Conservation (phyloP, 2,113 vertebrate species). For the Xenopus laevis region DNA sequence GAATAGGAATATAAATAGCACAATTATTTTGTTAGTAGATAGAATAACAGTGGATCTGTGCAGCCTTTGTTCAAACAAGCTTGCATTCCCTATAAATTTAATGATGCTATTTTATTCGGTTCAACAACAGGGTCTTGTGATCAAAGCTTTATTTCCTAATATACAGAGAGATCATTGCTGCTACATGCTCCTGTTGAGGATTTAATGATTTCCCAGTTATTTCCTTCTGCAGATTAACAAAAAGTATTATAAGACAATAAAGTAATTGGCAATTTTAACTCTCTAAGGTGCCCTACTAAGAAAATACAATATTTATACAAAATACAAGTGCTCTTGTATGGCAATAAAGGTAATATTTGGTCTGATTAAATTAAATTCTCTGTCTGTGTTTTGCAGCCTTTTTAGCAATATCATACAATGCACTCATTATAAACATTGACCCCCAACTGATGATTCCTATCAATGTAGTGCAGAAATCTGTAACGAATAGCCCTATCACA, state of each 20-base stretch:
- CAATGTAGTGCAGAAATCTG: too few species aligned
- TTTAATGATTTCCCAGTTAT: constrained; percentile 6
- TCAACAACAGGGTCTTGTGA: constrained; percentile 5
- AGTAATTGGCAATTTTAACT: neutral
- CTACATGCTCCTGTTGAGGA: neutral
- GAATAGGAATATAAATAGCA: constrained; percentile 13
- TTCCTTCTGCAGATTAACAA: constrained; percentile 1
- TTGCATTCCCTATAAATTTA: constrained; percentile 12
- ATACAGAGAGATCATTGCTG: neutral
- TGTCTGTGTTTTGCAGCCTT: too few species aligned
- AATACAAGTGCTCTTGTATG: too few species aligned
- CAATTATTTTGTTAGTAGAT: constrained; percentile 3
- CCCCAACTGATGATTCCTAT: too few species aligned
- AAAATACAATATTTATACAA: too few species aligned
- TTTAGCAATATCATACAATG: too few species aligned
- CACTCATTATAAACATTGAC: too few species aligned
- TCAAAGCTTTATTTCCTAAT: constrained; percentile 2
- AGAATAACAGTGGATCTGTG: constrained; percentile 2
- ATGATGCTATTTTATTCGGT: constrained; percentile 7
- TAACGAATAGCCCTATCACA: too few species aligned
- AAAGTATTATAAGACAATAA: neutral
- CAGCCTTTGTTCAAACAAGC: constrained; percentile 5
- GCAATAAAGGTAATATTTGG: too few species aligned
- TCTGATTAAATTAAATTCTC: too few species aligned
- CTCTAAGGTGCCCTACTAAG: neutral